Conservation (phyloP, 2,113 vertebrate species). For the Peucedramus taeniatus region DNA sequence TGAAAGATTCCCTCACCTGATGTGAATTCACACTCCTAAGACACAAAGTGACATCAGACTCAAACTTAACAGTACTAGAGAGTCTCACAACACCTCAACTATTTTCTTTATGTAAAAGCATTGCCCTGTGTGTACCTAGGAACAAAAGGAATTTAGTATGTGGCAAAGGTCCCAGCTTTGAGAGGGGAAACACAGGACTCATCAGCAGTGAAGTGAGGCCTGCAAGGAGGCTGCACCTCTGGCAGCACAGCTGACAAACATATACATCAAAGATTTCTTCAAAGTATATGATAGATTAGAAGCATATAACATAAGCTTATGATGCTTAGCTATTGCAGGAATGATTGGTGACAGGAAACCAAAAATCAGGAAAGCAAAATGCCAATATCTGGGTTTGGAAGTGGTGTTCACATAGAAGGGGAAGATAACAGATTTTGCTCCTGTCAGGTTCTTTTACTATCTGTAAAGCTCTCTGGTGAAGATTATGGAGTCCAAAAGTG, state of each 20-base stretch:
- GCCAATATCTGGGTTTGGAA: neutral
- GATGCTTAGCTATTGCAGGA: neutral
- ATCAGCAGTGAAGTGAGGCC: neutral
- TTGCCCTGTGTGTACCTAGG: neutral
- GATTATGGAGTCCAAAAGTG: neutral
- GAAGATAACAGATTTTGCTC: neutral
- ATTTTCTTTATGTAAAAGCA: neutral
- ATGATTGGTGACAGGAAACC: neutral
- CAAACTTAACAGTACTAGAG: rapidly evolving
- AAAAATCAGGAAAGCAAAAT: neutral
- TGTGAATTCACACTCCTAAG: neutral
- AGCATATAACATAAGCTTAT: neutral
- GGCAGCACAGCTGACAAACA: neutral
- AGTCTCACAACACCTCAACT: neutral
- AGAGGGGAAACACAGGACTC: neutral
- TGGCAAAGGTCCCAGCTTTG: neutral
- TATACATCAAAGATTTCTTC: neutral
- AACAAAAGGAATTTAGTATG: neutral
- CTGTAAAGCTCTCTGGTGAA: neutral
- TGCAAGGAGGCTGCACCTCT: neutral
- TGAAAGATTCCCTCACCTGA: neutral
- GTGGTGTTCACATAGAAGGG: neutral
- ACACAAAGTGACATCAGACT: neutral
- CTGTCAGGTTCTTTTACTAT: neutral
- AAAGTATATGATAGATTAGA: neutral